A percentile compares a stretch with the other conserved stretches of the same genome.
Evolutionary conservation across 2,888 invertebrate genomes (phyloP).

Genomic region (Nomada ferruginata): DNA sequence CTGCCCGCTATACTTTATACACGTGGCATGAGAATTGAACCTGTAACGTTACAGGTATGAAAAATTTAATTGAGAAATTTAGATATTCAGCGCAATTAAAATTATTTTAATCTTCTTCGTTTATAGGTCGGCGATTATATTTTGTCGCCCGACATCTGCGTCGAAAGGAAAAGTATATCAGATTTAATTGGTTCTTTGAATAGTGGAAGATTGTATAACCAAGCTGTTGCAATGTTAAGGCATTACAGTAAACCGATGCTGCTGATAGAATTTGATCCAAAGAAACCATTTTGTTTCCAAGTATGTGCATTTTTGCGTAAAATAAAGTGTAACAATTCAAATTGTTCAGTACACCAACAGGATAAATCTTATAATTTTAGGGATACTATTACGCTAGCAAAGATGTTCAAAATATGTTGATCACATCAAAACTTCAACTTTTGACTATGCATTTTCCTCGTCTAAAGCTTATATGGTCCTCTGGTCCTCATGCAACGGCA

Average conservation of each 20-base stretch:
- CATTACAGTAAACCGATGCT: slow-evolving; percentile 95
- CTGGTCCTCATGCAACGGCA: slow-evolving; percentile 97
- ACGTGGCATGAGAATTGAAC: slow-evolving; percentile 96
- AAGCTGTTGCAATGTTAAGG: slow-evolving; percentile 96
- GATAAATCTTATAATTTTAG: slow-evolving; percentile 84
- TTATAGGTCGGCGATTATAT: slow-evolving; percentile 97
- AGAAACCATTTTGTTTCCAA: slow-evolving; percentile 95
- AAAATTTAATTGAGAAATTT: slow-evolving; percentile 3
- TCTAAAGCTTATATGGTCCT: slow-evolving; percentile 97
- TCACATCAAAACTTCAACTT: slow-evolving; percentile 94
- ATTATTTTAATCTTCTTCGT: background rate
- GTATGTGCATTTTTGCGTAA: slow-evolving; percentile 82
- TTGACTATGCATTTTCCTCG: slow-evolving; percentile 98
- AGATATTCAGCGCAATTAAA: background rate
- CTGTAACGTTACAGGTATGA: slow-evolving; percentile 91
- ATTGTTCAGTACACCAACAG: background rate
- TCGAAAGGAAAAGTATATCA: slow-evolving; percentile 98
- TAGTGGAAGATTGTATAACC: slow-evolving; percentile 97
- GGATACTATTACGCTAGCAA: slow-evolving; percentile 92
- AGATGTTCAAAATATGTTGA: slow-evolving; percentile 90
- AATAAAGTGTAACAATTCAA: background rate
- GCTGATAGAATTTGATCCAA: slow-evolving; percentile 98
- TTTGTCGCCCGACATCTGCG: slow-evolving; percentile 97
- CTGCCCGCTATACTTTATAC: slow-evolving; percentile 97
- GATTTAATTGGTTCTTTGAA: slow-evolving; percentile 98